Percentiles rank a stretch among this genome's conserved stretches.
These are phyloP conservation scores for Fragum sueziense DNA, from an alignment of 2,888 invertebrate genomes.

Conservation along the genomic window DNA sequence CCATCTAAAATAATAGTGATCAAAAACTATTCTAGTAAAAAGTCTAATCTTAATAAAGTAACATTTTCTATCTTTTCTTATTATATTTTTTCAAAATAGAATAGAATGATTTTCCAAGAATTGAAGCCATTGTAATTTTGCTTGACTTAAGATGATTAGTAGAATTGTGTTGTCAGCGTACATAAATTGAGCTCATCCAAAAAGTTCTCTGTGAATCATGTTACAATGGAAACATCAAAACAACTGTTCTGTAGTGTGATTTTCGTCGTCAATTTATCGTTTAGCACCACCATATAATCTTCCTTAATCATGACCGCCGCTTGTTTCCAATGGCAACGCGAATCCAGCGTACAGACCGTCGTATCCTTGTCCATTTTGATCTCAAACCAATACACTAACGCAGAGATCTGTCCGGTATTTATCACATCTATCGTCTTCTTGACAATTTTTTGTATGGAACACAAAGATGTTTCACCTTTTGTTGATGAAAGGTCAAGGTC, in stretches of 20 bases:
- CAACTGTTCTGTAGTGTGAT: conserved; percentile 73
- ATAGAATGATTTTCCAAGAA: no score
- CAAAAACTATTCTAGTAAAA: no score
- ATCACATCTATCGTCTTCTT: conserved; percentile 60
- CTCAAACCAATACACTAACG: conserved; percentile 78
- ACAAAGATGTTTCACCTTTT: conserved; percentile 39
- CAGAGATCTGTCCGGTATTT: conserved; percentile 70
- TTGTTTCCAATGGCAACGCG: conserved; percentile 73
- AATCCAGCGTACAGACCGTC: conserved; percentile 68
- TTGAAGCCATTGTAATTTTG: no score
- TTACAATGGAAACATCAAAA: conserved; percentile 61
- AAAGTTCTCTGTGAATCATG: neutral
- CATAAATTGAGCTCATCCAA: no score
- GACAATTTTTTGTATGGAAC: conserved; percentile 60
- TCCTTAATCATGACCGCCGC: conserved; percentile 72
- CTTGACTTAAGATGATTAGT: no score
- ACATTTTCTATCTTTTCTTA: no score
- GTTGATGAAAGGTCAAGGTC: conserved; percentile 67
- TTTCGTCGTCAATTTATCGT: conserved; percentile 61
- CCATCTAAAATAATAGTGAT: no score
- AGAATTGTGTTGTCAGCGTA: no score
- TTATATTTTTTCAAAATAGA: no score
- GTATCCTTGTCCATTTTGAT: conserved; percentile 63
- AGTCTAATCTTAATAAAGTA: no score
- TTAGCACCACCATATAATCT: conserved; percentile 57